Percentiles rank a stretch among this genome's conserved stretches.
phyloP scores from a whole-genome alignment of 2,888 invertebrate species.

The Proisotoma minuta region DNA sequence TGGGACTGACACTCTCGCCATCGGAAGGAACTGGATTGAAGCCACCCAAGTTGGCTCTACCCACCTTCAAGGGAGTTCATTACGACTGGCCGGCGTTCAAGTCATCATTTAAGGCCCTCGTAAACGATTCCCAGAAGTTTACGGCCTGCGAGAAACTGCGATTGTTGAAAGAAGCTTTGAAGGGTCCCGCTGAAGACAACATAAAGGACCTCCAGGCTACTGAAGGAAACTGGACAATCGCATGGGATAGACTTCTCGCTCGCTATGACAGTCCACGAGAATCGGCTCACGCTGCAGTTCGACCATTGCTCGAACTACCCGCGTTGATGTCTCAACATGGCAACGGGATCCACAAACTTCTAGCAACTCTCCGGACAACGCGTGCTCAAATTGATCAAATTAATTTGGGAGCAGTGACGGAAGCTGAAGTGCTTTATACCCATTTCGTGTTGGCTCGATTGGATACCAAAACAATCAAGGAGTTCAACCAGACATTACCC shows the following conservation, averaged over 20 bases:
- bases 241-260: slow-evolving; percentile 10
- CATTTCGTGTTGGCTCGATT: slow-evolving; percentile 10
- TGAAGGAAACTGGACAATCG: slow-evolving; percentile 16
- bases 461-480: background rate
- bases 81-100: slow-evolving; percentile 15
- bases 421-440: slow-evolving; percentile 6
- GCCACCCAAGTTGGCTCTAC: slow-evolving; percentile 5
- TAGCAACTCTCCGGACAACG: slow-evolving; percentile 14
- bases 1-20: background rate
- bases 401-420: background rate
- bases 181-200: slow-evolving; percentile 6
- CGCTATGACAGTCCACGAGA: slow-evolving; percentile 22
- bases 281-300: slow-evolving; percentile 13
- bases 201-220: slow-evolving; percentile 14
- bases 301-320: slow-evolving; percentile 16
- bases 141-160: slow-evolving; percentile 12
- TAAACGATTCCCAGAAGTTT: background rate
- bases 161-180: slow-evolving; percentile 12
- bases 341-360: slow-evolving; percentile 6
- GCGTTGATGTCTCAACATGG: background rate
- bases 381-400: slow-evolving; percentile 9
- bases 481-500: slow-evolving; percentile 12
- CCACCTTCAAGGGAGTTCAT: slow-evolving; percentile 7
- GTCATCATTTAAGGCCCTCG: background rate
- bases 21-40: slow-evolving; percentile 11